phyloP scores from a whole-genome alignment of 64 coral and sea anemone species.

The Orbicella faveolata region DNA sequence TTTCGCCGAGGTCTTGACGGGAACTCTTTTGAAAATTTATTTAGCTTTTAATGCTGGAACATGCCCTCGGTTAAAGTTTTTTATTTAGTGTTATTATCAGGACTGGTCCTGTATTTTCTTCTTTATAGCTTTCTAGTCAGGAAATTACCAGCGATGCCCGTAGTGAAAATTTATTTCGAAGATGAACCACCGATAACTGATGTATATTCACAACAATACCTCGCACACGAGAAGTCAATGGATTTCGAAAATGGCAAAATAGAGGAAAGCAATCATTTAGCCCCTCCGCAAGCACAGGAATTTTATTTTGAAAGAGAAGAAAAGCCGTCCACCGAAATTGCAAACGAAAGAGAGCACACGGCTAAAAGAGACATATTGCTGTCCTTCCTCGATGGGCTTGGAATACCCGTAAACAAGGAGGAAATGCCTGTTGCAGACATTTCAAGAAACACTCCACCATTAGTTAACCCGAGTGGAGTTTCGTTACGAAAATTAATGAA shows the following conservation, averaged over 20 bases:
- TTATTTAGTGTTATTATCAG: constrained; percentile 52
- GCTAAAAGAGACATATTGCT: not conserved
- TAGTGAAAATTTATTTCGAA: constrained; percentile 72
- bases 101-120: constrained; percentile 51
- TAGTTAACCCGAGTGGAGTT: not conserved
- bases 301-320: not conserved
- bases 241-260: not conserved
- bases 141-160: constrained; percentile 48
- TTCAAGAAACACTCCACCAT: not conserved
- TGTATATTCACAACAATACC: not conserved
- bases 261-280: not conserved
- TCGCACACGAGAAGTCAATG: not conserved
- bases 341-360: not conserved
- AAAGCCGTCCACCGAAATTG: not conserved
- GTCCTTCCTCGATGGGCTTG: constrained; percentile 1
- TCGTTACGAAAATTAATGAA: not conserved
- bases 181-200: not conserved
- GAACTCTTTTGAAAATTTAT: not conserved
- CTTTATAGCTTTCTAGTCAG: constrained; percentile 51
- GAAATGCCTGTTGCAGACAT: not conserved
- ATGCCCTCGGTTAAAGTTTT: constrained; percentile 58
- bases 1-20: not conserved
- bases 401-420: not conserved
- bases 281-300: not conserved
- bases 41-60: not conserved